Conservation (phyloP, 2,888 invertebrate genomes). For the Papilio protenor region DNA sequence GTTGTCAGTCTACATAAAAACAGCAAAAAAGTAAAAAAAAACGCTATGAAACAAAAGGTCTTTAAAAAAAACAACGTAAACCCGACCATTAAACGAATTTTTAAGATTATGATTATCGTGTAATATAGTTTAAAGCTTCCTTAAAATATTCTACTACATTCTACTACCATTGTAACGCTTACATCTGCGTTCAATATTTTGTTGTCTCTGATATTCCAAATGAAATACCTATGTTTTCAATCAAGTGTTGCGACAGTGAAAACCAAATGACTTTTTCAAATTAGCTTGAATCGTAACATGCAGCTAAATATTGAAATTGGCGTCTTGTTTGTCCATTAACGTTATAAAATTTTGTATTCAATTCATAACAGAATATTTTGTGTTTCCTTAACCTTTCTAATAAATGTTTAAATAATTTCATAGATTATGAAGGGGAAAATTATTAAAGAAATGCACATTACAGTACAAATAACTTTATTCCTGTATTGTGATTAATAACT, state of each 20-base stretch:
- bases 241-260: too few species aligned
- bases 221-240: too few species aligned
- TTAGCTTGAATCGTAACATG: background rate
- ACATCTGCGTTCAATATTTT: too few species aligned
- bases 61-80: too few species aligned
- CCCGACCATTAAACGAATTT: background rate
- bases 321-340: too few species aligned
- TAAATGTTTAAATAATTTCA: background rate
- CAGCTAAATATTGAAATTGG: background rate
- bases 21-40: background rate
- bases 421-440: background rate
- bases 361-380: too few species aligned
- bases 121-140: background rate
- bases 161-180: background rate
- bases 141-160: background rate
- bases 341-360: too few species aligned
- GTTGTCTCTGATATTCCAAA: too few species aligned
- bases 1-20: background rate
- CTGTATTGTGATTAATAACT: conserved; percentile 48
- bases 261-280: background rate
- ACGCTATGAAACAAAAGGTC: too few species aligned
- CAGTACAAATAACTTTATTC: conserved; percentile 52
- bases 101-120: background rate
- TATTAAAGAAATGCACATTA: conserved; percentile 24
- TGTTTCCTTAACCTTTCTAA: background rate